Percentiles rank a stretch among this genome's conserved stretches.
These are phyloP conservation scores for Cancer borealis DNA, from an alignment of 2,888 invertebrate genomes.

Conservation along the genomic window DNA sequence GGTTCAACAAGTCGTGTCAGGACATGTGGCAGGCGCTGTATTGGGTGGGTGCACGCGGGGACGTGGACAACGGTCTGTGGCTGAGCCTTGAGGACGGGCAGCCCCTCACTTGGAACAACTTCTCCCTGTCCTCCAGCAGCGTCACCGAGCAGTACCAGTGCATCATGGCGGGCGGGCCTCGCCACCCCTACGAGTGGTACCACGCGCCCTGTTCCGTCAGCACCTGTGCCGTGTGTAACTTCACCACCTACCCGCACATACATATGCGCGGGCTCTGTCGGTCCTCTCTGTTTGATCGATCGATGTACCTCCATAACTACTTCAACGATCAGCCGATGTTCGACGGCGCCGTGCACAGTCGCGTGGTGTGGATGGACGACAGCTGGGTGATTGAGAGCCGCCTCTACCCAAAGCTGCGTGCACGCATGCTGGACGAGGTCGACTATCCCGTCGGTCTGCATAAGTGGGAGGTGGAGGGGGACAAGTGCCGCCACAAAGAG, in stretches of 20 bases:
- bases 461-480: constrained; percentile 51
- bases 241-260: constrained; percentile 47
- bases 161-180: constrained; percentile 38
- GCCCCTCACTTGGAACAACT: constrained; percentile 33
- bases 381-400: constrained; percentile 49
- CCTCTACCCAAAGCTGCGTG: neutral
- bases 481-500: constrained; percentile 49
- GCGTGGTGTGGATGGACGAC: neutral
- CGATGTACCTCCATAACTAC: constrained; percentile 36
- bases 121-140: neutral
- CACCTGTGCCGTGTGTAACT: constrained; percentile 59
- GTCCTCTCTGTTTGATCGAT: constrained; percentile 38
- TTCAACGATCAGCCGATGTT: constrained; percentile 10
- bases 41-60: constrained; percentile 26
- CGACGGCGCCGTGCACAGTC: constrained; percentile 30
- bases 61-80: neutral
- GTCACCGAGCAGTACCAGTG: constrained; percentile 46
- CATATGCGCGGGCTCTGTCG: constrained; percentile 57
- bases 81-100: neutral
- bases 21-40: constrained; percentile 51
- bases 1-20: constrained; percentile 10
- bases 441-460: constrained; percentile 46
- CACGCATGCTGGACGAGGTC: neutral
- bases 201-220: constrained; percentile 36
- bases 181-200: constrained; percentile 53